phyloP scores from a whole-genome alignment of 2,888 invertebrate genomes.

The Scaptomyza reducta region DNA sequence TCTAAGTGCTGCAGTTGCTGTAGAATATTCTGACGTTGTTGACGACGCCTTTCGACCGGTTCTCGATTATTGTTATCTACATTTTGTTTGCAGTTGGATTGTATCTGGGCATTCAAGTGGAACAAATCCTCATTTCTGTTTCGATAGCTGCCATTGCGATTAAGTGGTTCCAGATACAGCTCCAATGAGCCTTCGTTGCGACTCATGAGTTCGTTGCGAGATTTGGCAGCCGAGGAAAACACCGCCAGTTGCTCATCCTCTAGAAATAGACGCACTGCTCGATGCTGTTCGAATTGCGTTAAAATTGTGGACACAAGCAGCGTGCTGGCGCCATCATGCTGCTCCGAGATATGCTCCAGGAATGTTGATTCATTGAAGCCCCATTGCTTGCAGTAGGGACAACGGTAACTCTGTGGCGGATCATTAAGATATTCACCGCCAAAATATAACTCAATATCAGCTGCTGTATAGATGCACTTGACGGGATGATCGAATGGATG shows the following conservation, averaged over 20 bases:
- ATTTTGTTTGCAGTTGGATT: slow-evolving; percentile 16
- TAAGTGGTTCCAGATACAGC: slow-evolving; percentile 56
- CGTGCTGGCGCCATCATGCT: slow-evolving; percentile 55
- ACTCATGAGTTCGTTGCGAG: slow-evolving; percentile 55
- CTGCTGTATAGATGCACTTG: slow-evolving; percentile 54
- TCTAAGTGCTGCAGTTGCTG: background rate
- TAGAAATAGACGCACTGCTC: slow-evolving; percentile 63
- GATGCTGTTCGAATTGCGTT: slow-evolving; percentile 65
- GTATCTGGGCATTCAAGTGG: background rate
- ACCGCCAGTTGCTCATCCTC: slow-evolving; percentile 67
- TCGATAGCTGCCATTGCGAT: slow-evolving; percentile 66
- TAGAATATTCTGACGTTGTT: background rate
- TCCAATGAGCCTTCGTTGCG: slow-evolving; percentile 52
- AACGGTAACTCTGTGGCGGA: slow-evolving; percentile 69
- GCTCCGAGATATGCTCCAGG: slow-evolving; percentile 56
- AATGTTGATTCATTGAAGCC: slow-evolving; percentile 67
- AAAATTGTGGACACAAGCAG: slow-evolving; percentile 65
- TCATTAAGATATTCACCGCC: slow-evolving; percentile 67
- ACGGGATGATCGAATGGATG: slow-evolving; percentile 70
- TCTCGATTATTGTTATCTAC: slow-evolving; percentile 17
- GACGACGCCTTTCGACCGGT: slow-evolving; percentile 33
- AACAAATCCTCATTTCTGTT: slow-evolving; percentile 8
- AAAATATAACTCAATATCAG: slow-evolving; percentile 64
- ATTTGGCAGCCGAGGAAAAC: slow-evolving; percentile 51
- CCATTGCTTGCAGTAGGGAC: slow-evolving; percentile 70